Base-by-base conservation (phyloP, 1,140 invertebrate species). In the Tetramorium simillimum region DNA sequence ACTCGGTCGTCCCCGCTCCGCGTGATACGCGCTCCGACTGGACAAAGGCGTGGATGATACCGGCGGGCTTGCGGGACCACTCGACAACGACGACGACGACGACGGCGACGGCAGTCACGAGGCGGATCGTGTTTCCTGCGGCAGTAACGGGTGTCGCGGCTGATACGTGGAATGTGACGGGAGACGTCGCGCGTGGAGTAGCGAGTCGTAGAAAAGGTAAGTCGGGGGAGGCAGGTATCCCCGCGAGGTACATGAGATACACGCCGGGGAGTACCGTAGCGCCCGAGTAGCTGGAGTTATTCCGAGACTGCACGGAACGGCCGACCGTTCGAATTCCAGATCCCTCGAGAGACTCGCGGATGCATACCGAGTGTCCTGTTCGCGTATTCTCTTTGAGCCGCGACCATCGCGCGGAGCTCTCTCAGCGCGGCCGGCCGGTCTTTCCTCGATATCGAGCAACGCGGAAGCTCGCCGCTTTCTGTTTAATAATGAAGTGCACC, bases 171-270 rank as follows among this genome's bases (percentile, higher is more conserved):
- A 90, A 90, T 90, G 89, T 90, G 86, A 90, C 89, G 63, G 72
- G 86, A 51, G 51, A 90, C 75, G 65, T 65, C 53, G 75, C 51
- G 40, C 86, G 86, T 43, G 86, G 70, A 69, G 80, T 78, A 69
- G 80, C 77, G 63, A 88, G 84, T 88, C 82, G 76, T 88, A 90
- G 76, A 86, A 86, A 90, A 90, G 86, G 89, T 90, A 73, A 89
- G 85, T 9, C 18, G 2, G 40, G 9, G 40, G 40, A 33, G 33
- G 33, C 33, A 33, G 33, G 33, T 33, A 33, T 33, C 33, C 33
- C 33, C 33, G 33, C 33, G 33, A 33, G 33, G 33, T 33, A 33
- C 33, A 9, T 43, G 10, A 43, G 40, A 43, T 43, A 10, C 40
- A 43, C 40, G 40, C 40, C 40, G 40, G 40, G 40, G 40, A 10